Base-by-base conservation (phyloP, 1,140 invertebrate genomes). In the Lerema accius region DNA sequence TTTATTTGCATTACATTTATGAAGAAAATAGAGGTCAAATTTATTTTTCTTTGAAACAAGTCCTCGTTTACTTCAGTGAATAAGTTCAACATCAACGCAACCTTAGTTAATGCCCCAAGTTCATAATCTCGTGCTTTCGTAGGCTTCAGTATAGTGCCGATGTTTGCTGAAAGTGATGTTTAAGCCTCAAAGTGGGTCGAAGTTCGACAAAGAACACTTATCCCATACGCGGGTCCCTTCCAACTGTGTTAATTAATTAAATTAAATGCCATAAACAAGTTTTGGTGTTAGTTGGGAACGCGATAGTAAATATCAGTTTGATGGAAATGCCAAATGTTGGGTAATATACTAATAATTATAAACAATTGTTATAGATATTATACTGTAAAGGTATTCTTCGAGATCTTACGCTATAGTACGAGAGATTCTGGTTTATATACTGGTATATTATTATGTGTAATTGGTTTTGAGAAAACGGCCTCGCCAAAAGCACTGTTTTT, bases 151-250 rank as follows among this genome's bases (percentile, higher is more conserved):
- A n/a, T 51, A 19, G 28, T 39, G 19, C 32, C 26, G 14, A 58
- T 58, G 55, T 58, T 58, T 35, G 55, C 15, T 58, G 55, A 4
- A 45, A 58, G 55, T 58, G 55, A 35, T 58, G 42, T 58, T 58
- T 45, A 58, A 58, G 42, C 55, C 42, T 15, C 42, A 14, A 56
- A 58, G 40, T 58, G 55, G 55, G 55, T 58, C 55, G 32, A 58
- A 58, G 55, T 58, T 58, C 32, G 17, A 4, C 42, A 58, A 58
- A 58, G 55, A 58, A 45, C 55, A 58, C 55, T 58, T 58, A 58
- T 58, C 55, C 55, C 28, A 46, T 46, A 46, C 53, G 32, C 40
- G 26, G n/a, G 37, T 45, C 53, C 53, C 53, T 45, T 45, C 53
- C 53, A 45, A 46, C 23, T 58, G 42, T 58, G 43, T 58, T 58